Conservation (phyloP, 2,888 invertebrate species). For the Troilus luridus region DNA sequence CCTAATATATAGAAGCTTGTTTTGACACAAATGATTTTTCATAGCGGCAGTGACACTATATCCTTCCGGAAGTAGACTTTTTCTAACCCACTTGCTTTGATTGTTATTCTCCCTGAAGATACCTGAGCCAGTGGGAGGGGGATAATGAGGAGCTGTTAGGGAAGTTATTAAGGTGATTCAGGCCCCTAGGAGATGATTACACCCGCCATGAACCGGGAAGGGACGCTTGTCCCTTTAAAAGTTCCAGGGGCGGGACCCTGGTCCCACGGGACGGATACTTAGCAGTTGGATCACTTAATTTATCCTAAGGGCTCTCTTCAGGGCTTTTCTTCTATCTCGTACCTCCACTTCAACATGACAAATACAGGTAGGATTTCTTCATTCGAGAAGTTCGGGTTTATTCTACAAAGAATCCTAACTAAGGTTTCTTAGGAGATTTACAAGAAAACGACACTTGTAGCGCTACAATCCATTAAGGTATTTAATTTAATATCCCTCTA, state of each 20-base stretch:
- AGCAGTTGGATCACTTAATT: not conserved
- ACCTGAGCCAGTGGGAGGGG: not conserved
- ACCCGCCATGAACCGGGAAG: not conserved
- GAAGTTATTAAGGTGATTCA: constrained; percentile 40
- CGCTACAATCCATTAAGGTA: too few species aligned
- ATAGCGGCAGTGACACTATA: not conserved
- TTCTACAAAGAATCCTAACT: not conserved
- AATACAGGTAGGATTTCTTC: not conserved
- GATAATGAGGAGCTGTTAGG: constrained; percentile 24
- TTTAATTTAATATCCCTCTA: too few species aligned
- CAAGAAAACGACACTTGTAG: too few species aligned
- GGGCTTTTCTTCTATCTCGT: not conserved
- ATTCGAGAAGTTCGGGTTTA: not conserved
- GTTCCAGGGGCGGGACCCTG: not conserved
- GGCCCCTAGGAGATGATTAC: not conserved
- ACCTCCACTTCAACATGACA: not conserved
- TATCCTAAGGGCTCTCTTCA: not conserved
- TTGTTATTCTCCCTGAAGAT: not conserved
- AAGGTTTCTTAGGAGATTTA: too few species aligned
- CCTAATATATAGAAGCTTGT: too few species aligned
- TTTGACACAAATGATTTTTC: too few species aligned
- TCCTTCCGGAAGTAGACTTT: not conserved
- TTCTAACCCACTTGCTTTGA: not conserved
- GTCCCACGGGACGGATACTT: not conserved
- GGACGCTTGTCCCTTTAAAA: not conserved